Base-by-base conservation (phyloP, 1,140 invertebrate species). In the Trichogramma pretiosum region DNA sequence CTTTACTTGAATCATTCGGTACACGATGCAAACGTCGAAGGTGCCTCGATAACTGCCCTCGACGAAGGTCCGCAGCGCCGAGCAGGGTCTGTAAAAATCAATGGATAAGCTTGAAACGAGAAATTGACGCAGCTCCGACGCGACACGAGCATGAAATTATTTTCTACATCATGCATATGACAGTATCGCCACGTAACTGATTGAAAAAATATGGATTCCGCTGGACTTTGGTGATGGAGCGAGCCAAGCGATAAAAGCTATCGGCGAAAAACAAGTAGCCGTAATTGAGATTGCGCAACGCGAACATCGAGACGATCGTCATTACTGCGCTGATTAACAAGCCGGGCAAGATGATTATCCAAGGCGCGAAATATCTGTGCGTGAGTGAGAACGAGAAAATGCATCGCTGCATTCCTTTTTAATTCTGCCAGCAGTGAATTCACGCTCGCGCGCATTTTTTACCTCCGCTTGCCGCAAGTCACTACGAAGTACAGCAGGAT, bases 341-440 rank as follows among this genome's bases (percentile, higher is more conserved):
- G 13, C 58, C 55, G 11, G 56, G 56, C 11, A 57, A 18, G 9
- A 65, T 46, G 3, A 66, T 52, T 48, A 51, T 61, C 59, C 59
- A 66, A 3, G 57, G 56, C 17, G 46, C 32, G n/a, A 37, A 13
- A 26, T 48, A 59, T 41, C 61, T 65, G 19, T n/a, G 36, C 9
- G n/a, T n/a, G n/a, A n/a, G n/a, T n/a, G n/a, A n/a, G n/a, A 48
- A 17, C 30, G 36, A 50, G 32, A 17, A 17, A 8, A 40, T 9
- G 37, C 14, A 14, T 13, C 44, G 41, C 26, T 22, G 32, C 1
- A 37, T 23, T 46, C 36, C 10, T 22, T 26, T 36, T 37, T 50
- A 28, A 21, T 26, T 21, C 28, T n/a, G 32, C 19, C 14, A n/a
- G 11, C n/a, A 10, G 14, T 16, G 13, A 42, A 17, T 26, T n/a